Percentiles rank a stretch among this genome's conserved stretches.
Evolutionary conservation across 2,113 vertebrate species (phyloP).

Genomic region (Hippocampus zosterae): DNA sequence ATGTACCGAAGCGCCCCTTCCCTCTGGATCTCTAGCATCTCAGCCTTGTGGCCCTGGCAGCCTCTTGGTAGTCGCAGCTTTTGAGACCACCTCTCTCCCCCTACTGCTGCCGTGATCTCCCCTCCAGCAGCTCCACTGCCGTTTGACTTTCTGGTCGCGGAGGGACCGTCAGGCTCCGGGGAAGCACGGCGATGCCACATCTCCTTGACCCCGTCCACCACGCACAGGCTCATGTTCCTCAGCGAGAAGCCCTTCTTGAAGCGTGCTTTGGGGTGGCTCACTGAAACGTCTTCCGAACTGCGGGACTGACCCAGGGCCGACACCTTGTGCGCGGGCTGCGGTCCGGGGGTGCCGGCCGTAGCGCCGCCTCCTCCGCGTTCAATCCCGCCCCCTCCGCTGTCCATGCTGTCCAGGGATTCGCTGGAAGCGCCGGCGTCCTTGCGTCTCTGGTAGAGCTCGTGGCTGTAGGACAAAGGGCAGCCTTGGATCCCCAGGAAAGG

Average conservation of each 20-base stretch:
- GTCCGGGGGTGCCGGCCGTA: slow-evolving; percentile 37
- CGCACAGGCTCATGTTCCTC: slow-evolving; percentile 95
- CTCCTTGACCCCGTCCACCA: slow-evolving; percentile 92
- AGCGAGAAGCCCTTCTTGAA: slow-evolving; percentile 95
- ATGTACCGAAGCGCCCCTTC: slow-evolving; percentile 92
- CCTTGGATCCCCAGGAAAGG: slow-evolving; percentile 85
- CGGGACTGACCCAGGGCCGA: slow-evolving; percentile 85
- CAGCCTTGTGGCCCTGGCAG: slow-evolving; percentile 81
- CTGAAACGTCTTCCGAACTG: slow-evolving; percentile 90
- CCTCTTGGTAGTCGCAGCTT: slow-evolving; percentile 69
- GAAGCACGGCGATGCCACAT: slow-evolving; percentile 92
- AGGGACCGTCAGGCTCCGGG: slow-evolving; percentile 75
- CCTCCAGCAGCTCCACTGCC: slow-evolving; percentile 50
- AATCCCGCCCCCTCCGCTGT: slow-evolving; percentile 69
- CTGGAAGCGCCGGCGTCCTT: slow-evolving; percentile 81
- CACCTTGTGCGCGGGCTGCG: slow-evolving; percentile 71
- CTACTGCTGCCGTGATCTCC: slow-evolving; percentile 42
- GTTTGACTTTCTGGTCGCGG: slow-evolving; percentile 52
- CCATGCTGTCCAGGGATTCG: slow-evolving; percentile 84
- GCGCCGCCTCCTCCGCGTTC: slow-evolving; percentile 50
- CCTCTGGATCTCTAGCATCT: slow-evolving; percentile 90
- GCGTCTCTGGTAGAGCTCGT: slow-evolving; percentile 72
- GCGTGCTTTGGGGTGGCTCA: slow-evolving; percentile 76
- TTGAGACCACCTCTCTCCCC: slow-evolving; percentile 74
- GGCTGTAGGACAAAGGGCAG: slow-evolving; percentile 78